These are phyloP conservation scores for Ceuthmochares aereus DNA, from an alignment of 2,113 vertebrate species.

Conservation along the genomic window DNA sequence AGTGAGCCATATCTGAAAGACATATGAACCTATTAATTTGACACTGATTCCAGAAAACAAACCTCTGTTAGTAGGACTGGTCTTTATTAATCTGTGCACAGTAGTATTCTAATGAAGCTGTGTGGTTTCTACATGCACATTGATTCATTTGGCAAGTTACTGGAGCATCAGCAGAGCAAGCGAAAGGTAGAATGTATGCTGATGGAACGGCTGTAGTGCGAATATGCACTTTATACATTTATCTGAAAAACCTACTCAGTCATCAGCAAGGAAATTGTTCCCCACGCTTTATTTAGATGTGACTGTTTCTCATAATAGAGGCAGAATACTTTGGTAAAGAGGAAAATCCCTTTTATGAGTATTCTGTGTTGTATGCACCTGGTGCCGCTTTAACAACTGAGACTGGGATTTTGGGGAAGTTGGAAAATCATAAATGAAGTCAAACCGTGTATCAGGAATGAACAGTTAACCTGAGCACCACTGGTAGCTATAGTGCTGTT, in stretches of 20 bases:
- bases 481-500: not conserved
- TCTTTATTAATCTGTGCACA: not conserved
- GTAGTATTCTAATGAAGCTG: not conserved
- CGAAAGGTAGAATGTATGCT: not conserved
- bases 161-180: not conserved
- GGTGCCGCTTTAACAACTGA: fast-evolving
- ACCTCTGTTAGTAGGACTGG: not conserved
- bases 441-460: not conserved
- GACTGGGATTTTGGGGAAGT: not conserved
- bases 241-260: not conserved
- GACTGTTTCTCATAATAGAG: not conserved
- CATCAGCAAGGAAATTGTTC: not conserved
- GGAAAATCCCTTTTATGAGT: not conserved
- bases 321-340: not conserved
- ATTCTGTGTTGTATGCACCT: not conserved
- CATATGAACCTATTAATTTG: not conserved
- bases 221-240: not conserved
- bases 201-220: not conserved
- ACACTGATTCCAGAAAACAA: not conserved
- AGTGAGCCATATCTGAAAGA: not conserved
- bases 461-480: not conserved
- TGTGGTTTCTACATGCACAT: not conserved
- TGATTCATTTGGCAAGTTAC: not conserved
- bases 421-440: not conserved
- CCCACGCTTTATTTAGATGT: not conserved